Conservation (phyloP, 2,797 vertebrate genomes). For the Pangasius sanitwongsei region DNA sequence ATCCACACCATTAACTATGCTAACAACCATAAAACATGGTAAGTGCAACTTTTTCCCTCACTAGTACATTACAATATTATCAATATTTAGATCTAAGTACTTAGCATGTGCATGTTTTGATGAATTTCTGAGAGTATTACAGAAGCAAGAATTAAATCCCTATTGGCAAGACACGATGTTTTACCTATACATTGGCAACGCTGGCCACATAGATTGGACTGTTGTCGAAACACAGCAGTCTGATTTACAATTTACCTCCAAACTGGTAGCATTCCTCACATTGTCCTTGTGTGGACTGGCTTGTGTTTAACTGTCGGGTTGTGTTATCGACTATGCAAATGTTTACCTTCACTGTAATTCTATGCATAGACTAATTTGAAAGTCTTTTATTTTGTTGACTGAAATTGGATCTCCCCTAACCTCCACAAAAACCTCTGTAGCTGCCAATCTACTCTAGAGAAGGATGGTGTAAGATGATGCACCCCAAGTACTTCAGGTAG, state of each 20-base stretch:
- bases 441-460: neutral
- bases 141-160: neutral
- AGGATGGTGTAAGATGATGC: neutral
- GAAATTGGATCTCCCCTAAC: neutral
- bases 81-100: too few species aligned
- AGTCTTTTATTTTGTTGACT: neutral
- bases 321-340: neutral
- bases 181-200: neutral
- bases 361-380: neutral
- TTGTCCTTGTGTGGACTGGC: neutral
- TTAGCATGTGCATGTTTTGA: neutral
- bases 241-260: neutral
- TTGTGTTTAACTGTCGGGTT: neutral
- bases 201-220: neutral
- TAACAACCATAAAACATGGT: neutral
- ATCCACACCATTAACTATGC: neutral
- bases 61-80: too few species aligned
- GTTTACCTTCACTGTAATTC: neutral
- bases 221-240: neutral
- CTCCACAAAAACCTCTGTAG: neutral
- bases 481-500: neutral
- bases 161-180: neutral
- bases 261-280: neutral
- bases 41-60: neutral
- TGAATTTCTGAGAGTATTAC: neutral